Base-by-base conservation (phyloP, 37 sponge, comb jelly and placozoan species). In the Bolinopsis microptera region DNA sequence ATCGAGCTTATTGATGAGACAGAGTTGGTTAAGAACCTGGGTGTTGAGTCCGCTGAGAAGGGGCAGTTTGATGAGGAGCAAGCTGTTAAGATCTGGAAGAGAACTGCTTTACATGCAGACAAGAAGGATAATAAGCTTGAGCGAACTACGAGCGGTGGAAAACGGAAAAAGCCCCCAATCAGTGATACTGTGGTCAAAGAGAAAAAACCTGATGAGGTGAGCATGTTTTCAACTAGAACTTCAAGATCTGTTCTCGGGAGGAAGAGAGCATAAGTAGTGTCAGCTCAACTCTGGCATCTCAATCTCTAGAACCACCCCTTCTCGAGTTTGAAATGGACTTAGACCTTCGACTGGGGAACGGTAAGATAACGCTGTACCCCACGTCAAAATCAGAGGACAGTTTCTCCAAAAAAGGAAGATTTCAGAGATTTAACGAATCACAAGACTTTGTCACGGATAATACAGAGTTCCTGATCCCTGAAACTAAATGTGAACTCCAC, bases 381-480 rank as follows among this genome's bases (percentile, higher is more conserved):
- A 41, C 35, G 34, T 39, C 90, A 28, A 86, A 86, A 27, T 3
- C 90, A 26, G 61, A 39, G 1, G 90, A 86, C 9, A 86, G 25
- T 3, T 26, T 41, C 26, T 41, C 61, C 30, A 41, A 26, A 38
- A 41, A 41, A 3, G 61, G 41, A 41, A 2, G 90, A 9, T 39
- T 41, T 28, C 90, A 86, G 61, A 38, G 61, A 30, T 77, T 77
- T 77, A 77, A 77, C 80, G 80, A 77, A 36, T 21, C 35, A 34
- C 80, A 77, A 36, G 80, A 77, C 80, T 77, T 77, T 32, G 41
- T 86, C 30, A 86, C 90, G 9, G 61, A 86, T 26, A 86, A 86
- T 30, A 86, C 90, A 2, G 90, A 86, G 90, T 86, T 86, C 30
- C 90, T 86, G 0, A 86, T 86, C 61, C 90, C 90, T 24, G 90